Base-by-base conservation (phyloP, 1,140 invertebrate genomes). In the Drosophila lini region DNA sequence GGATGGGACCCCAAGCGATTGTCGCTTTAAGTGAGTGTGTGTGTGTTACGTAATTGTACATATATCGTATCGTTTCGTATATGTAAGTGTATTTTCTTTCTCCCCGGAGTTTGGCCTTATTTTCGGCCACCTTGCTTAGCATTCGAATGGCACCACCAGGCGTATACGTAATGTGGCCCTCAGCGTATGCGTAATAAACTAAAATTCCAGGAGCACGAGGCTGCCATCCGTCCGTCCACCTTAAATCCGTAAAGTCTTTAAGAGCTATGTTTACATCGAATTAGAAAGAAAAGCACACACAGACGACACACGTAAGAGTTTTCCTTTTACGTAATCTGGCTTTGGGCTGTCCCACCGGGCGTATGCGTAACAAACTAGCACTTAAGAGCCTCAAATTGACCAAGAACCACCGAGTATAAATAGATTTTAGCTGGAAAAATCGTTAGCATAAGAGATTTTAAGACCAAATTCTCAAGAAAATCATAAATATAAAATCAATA, bases 111-210 rank as follows among this genome's bases (percentile, higher is more conserved):
- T 28, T 34, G 6, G 25, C 48, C 38, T 25, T 55, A 19, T 31
- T 45, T 53, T 56, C 10, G 62, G 48, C 62, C 63, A 70, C 41
- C 67, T 68, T 70, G 47, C 52, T 70, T 71, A 71, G 68, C 65
- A 69, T 69, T 67, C 62, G 62, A 69, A 69, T 67, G 47, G 65
- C 45, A 36, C 47, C 36, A 52, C 61, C 42, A 15, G 68, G 65
- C 65, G 68, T 71, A 50, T 59, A 50, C 52, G 65, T 53, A 70
- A 71, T 71, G 42, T n/a, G 34, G 22, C 28, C 63, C 57, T 22
- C 8, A 31, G 15, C 28, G 34, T 41, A 40, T 63, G 32, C 56
- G 55, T 31, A 56, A 25, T 56, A 53, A 62, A 36, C 32, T 32
- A 38, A 16, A 16, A 36, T n/a, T 4, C 34, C 19, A 38, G 1